phyloP scores from a whole-genome alignment of 2,797 vertebrate genomes.

The Rhinophrynus dorsalis region DNA sequence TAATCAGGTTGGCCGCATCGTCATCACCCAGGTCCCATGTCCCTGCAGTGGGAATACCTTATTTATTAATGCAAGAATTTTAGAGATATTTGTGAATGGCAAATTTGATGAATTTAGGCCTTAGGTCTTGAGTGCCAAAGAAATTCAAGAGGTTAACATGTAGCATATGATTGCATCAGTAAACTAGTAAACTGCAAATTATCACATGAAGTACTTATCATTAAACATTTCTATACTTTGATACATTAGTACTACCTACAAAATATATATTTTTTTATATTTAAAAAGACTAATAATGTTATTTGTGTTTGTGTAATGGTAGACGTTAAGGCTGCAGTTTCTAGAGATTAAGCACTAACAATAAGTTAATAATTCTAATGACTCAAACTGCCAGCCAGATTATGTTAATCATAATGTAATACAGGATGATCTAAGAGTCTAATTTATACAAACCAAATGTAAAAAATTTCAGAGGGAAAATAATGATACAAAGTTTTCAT shows the following conservation, averaged over 20 bases:
- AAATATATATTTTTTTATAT: slow-evolving; percentile 8
- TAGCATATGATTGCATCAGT: too few species aligned
- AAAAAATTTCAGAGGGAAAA: slow-evolving; percentile 8
- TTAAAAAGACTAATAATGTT: slow-evolving; percentile 15
- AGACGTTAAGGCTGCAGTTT: background rate
- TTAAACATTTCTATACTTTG: slow-evolving; percentile 18
- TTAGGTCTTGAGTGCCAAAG: too few species aligned
- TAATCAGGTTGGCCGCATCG: too few species aligned
- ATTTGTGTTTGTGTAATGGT: slow-evolving; percentile 5
- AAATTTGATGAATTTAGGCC: too few species aligned
- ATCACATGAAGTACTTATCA: too few species aligned
- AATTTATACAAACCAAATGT: slow-evolving; percentile 33
- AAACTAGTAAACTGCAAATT: too few species aligned
- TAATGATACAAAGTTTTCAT: slow-evolving; percentile 11
- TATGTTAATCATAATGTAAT: slow-evolving; percentile 29
- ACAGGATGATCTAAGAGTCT: background rate
- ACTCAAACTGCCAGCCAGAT: slow-evolving; percentile 2
- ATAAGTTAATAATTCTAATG: slow-evolving; percentile 37
- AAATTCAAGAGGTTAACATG: too few species aligned
- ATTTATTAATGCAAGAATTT: too few species aligned
- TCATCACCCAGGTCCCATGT: too few species aligned
- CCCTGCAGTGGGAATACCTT: too few species aligned
- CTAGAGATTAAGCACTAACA: background rate
- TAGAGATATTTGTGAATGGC: too few species aligned
- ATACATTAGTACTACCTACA: background rate